Evolutionary conservation across 2,888 invertebrate species (phyloP).

Genomic region (Lathronympha strigana): DNA sequence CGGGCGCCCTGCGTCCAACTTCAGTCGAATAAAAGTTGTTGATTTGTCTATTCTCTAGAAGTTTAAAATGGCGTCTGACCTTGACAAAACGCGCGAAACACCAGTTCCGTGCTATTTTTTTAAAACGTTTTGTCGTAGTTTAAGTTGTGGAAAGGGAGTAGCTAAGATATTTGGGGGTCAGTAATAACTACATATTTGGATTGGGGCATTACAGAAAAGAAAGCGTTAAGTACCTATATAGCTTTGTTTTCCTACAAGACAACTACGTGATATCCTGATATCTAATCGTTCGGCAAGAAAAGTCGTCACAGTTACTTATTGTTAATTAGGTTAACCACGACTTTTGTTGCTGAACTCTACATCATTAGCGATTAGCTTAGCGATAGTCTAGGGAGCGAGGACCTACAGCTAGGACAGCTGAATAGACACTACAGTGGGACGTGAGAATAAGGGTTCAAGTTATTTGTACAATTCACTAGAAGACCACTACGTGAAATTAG

Average conservation of each 20-base stretch:
- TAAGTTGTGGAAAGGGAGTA: not conserved
- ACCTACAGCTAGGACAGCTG: constrained; percentile 15
- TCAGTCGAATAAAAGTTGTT: not conserved
- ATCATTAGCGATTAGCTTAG: constrained; percentile 31
- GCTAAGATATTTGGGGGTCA: not conserved
- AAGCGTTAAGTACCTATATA: constrained; percentile 21
- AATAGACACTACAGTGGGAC: constrained; percentile 73
- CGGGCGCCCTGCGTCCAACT: not conserved
- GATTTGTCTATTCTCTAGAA: not conserved
- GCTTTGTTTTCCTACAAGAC: constrained; percentile 29
- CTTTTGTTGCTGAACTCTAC: constrained; percentile 34
- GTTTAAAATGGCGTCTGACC: not conserved
- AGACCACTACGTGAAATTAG: constrained; percentile 59
- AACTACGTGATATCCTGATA: constrained; percentile 32
- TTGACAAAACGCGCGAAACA: constrained; percentile 7
- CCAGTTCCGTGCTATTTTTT: not conserved
- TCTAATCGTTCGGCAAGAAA: constrained; percentile 23
- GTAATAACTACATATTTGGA: too few relatives aligned
- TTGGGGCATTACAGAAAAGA: constrained; percentile 5
- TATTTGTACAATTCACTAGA: constrained; percentile 75
- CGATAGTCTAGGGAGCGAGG: constrained; percentile 17
- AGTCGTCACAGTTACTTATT: not conserved
- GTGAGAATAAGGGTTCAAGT: constrained; percentile 80
- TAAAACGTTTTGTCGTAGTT: constrained; percentile 4
- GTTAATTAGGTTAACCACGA: not conserved